Evolutionary conservation across 2,113 vertebrate genomes (phyloP), one percentile per base, ranked within the genome.

Genomic region (Oreochromis niloticus): DNA sequence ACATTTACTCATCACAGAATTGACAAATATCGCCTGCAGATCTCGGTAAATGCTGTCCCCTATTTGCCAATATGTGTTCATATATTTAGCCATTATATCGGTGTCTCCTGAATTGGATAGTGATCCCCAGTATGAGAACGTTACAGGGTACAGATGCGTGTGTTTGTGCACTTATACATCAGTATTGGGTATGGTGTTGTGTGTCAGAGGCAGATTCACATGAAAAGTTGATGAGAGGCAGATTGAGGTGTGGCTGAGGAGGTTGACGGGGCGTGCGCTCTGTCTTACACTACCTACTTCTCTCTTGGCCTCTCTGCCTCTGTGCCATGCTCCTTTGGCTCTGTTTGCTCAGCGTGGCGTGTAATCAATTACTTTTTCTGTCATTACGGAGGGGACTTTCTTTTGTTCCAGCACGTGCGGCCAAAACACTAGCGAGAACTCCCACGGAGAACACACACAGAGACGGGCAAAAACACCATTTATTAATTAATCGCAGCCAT

Each of bases 341-440:
- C 83, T 90, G 55, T 94, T 90, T 94, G 95, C 93, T 94, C 94
- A 89, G 63, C 80, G 84, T 55, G 24, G 89, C 92, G 83, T 95
- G 93, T 96, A 94, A 96, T 96, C 95, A 88, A 95, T 96, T 95
- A 91, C 87, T 92, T 92, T 88, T 92, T n/a, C 93, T 94, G 95
- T 95, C 94, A 94, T 90, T 88, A 83, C 50, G 2, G 43, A 73
- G 36, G 17, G 73, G 84, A 85, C 81, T 86, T 84, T 57, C 80
- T 89, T 94, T 92, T 95, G 93, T 95, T 93, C 59, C 61, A 85
- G 79, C 93, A 91, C 81, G 90, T 92, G 92, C 55, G 22, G 50
- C 83, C 80, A 83, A 84, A 93, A 87, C 84, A 84, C 17, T 36
- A 9, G 80, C 16, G 78, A 16, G 89, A 79, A 86, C 88, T 87